Evolutionary conservation across 2,113 vertebrate genomes (phyloP).

Genomic region (Lontra canadensis): DNA sequence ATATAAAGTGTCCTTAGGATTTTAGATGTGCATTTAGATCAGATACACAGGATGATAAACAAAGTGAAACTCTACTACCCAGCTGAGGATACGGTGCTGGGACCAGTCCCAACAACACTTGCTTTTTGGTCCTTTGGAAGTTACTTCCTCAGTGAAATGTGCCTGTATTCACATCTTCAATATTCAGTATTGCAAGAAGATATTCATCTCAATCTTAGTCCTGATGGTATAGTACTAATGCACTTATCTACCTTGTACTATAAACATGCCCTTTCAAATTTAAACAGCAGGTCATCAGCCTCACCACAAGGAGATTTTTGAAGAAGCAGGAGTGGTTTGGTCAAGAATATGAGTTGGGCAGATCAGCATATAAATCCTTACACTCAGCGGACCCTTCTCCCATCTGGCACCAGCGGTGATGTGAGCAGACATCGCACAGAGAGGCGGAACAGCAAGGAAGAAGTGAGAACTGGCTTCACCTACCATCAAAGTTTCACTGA

Average conservation of each 20-base stretch:
- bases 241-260: neutral
- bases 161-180: neutral
- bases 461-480: neutral
- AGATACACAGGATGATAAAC: neutral
- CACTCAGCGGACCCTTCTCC: neutral
- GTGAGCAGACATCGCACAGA: neutral
- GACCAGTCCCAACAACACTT: neutral
- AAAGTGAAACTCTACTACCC: too few species aligned
- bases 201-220: neutral
- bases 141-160: neutral
- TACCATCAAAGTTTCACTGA: neutral
- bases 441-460: rapidly evolving
- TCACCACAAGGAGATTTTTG: neutral
- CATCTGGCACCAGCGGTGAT: too few species aligned
- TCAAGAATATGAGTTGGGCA: neutral
- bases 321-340: neutral
- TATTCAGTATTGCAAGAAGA: neutral
- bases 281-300: neutral
- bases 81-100: neutral
- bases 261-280: neutral
- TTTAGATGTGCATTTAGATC: neutral
- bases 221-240: neutral
- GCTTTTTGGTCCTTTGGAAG: neutral
- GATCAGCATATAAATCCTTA: neutral
- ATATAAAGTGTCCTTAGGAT: neutral